Conservation (phyloP, 23 tunicate species). For the Clavelina lepadiformis region DNA sequence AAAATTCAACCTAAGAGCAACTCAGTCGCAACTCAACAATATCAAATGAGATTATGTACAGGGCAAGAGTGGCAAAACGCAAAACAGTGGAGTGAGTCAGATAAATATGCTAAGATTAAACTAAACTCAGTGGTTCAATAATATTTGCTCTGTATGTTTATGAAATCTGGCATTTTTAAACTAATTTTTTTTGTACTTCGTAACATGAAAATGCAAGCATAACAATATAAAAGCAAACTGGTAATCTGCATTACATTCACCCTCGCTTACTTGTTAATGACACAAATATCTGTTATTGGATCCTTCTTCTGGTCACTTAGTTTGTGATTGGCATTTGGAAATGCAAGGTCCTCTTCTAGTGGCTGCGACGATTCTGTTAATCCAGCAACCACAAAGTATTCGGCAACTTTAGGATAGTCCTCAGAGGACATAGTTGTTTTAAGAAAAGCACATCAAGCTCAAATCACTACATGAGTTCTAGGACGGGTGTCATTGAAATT, state of each 20-base stretch:
- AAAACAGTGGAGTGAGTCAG: no score
- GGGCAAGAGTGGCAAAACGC: no score
- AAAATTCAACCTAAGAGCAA: no score
- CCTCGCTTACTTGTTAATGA: constrained; percentile 64
- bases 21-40: no score
- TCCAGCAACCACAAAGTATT: constrained; percentile 97
- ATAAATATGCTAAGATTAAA: no score
- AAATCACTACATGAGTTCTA: not conserved
- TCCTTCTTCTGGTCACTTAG: constrained; percentile 70
- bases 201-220: not conserved
- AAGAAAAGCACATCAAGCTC: not conserved
- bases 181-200: not conserved
- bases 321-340: constrained; percentile 54
- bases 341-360: constrained; percentile 57
- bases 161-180: not conserved
- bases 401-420: constrained; percentile 65
- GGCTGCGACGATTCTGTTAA: constrained; percentile 56
- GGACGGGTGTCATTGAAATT: no score
- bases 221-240: not conserved
- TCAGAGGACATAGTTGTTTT: constrained; percentile 41
- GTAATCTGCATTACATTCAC: no score
- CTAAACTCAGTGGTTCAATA: not conserved
- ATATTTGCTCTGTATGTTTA: not conserved
- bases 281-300: constrained; percentile 88
- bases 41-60: no score